phyloP scores from a whole-genome alignment of 2,113 vertebrate species.

The Phaetusa simplex region DNA sequence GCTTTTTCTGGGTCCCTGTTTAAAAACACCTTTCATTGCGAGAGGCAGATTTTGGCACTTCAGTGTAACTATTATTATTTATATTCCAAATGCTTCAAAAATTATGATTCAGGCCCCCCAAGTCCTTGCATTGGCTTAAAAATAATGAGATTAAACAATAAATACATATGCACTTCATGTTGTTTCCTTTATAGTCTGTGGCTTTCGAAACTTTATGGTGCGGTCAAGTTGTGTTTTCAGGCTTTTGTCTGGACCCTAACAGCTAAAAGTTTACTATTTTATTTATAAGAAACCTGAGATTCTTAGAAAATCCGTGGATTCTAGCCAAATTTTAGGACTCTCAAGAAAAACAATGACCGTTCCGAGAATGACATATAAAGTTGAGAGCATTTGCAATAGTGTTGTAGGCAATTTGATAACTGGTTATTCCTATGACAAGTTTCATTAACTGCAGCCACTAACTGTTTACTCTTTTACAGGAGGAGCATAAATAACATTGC shows the following conservation, averaged over 20 bases:
- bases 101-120: background rate
- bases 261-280: constrained; percentile 5
- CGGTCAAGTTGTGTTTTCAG: background rate
- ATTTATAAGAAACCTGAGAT: constrained; percentile 35
- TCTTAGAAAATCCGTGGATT: background rate
- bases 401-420: background rate
- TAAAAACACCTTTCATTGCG: background rate
- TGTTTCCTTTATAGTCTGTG: background rate
- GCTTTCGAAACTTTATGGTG: background rate
- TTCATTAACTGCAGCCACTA: background rate
- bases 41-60: background rate
- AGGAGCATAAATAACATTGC: background rate
- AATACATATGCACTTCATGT: background rate
- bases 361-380: background rate
- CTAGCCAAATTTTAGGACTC: background rate
- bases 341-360: background rate
- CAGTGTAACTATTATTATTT: background rate
- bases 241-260: background rate
- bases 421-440: background rate
- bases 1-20: background rate
- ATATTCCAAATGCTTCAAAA: background rate
- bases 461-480: background rate
- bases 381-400: background rate
- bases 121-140: background rate
- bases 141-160: background rate